These are phyloP conservation scores for Sminthurides aquaticus DNA, from an alignment of 2,888 invertebrate species.

Conservation along the genomic window DNA sequence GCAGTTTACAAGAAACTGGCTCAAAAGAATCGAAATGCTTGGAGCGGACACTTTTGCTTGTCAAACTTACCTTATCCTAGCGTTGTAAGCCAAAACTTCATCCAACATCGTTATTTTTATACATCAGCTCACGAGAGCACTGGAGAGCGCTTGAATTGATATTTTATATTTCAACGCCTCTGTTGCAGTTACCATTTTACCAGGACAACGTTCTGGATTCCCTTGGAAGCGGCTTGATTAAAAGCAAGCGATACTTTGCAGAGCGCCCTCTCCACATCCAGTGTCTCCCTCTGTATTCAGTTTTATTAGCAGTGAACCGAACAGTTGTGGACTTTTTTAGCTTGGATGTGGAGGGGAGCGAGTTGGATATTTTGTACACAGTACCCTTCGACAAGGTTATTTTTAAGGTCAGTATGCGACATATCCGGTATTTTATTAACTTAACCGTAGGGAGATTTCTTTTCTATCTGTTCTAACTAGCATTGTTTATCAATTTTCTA, in stretches of 20 bases:
- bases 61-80: conserved; percentile 40
- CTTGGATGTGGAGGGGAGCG: conserved; percentile 47
- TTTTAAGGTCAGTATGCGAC: conserved; percentile 44
- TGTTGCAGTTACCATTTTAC: conserved; percentile 17
- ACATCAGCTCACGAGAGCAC: no score
- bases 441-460: not conserved
- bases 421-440: no score
- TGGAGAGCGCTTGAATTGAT: no score
- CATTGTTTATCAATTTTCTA: no score
- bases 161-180: not conserved
- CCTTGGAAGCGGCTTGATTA: conserved; percentile 22
- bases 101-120: no score
- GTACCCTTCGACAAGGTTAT: conserved; percentile 47
- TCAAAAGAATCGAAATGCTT: conserved; percentile 45
- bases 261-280: conserved; percentile 39
- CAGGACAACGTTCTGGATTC: conserved; percentile 10
- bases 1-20: conserved; percentile 43
- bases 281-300: conserved; percentile 47
- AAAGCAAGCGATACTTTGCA: conserved; percentile 15
- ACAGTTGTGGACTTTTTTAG: conserved; percentile 47
- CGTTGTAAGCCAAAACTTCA: conserved; percentile 20
- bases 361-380: conserved; percentile 46
- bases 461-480: not conserved
- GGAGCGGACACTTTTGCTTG: conserved; percentile 46
- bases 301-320: conserved; percentile 46